phyloP scores from a whole-genome alignment of 2,888 invertebrate species.

The Polyommatus iphigenia region DNA sequence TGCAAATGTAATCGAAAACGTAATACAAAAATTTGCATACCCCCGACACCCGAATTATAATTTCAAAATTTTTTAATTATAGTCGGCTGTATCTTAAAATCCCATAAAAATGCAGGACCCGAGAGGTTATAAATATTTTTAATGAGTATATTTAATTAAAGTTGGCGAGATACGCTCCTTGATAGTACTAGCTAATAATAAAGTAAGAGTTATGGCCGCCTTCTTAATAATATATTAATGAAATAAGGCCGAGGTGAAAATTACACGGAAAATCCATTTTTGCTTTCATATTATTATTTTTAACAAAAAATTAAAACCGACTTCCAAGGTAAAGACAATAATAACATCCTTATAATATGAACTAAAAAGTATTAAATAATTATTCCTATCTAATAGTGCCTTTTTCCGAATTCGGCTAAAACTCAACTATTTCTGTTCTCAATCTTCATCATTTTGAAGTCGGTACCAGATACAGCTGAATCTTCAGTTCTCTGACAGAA shows the following conservation, averaged over 20 bases:
- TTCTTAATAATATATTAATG: slow-evolving; percentile 30
- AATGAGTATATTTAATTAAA: slow-evolving; percentile 71
- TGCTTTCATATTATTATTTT: too few relatives aligned
- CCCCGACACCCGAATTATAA: slow-evolving; percentile 39
- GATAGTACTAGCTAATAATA: slow-evolving; percentile 48
- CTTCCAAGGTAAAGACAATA: too few relatives aligned
- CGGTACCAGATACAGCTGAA: too few relatives aligned
- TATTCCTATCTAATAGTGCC: too few relatives aligned
- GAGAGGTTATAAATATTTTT: slow-evolving; percentile 72
- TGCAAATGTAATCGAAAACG: slow-evolving; percentile 29
- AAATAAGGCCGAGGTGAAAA: slow-evolving; percentile 34
- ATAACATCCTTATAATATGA: too few relatives aligned
- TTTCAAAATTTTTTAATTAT: slow-evolving; percentile 43
- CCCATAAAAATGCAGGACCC: slow-evolving; percentile 71
- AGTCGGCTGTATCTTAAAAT: slow-evolving; percentile 53
- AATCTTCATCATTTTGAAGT: too few relatives aligned
- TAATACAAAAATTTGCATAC: slow-evolving; percentile 23
- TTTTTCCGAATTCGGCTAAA: too few relatives aligned
- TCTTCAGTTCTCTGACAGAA: too few relatives aligned
- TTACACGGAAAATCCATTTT: not conserved
- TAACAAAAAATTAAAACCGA: too few relatives aligned
- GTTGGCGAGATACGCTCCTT: slow-evolving; percentile 51
- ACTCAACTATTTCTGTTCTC: too few relatives aligned
- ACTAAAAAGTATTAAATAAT: too few relatives aligned
- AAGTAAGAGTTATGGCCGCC: slow-evolving; percentile 42